A percentile compares a stretch with the other conserved stretches of the same genome.
phyloP scores from a whole-genome alignment of 2,113 vertebrate genomes.

The Chauna torquata region DNA sequence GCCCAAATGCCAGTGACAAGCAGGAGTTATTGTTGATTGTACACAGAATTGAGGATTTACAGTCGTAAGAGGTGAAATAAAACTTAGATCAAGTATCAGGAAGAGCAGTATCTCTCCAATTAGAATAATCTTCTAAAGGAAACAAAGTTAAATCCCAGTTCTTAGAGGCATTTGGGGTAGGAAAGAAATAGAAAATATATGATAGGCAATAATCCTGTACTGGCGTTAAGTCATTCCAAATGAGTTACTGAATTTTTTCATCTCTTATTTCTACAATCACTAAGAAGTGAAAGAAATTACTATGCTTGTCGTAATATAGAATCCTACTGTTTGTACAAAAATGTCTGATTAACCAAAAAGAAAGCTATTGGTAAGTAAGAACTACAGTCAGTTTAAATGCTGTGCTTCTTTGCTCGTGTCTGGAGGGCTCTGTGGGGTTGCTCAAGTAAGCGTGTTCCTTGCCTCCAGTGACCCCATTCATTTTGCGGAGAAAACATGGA shows the following conservation, averaged over 20 bases:
- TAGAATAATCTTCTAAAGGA: slow-evolving; percentile 46
- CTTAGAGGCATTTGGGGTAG: neutral
- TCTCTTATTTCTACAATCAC: neutral
- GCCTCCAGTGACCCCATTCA: neutral
- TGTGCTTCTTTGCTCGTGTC: neutral
- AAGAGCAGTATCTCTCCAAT: neutral
- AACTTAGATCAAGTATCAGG: slow-evolving; percentile 3
- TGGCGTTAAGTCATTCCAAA: neutral
- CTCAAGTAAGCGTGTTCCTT: neutral
- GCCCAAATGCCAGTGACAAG: neutral
- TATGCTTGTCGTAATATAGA: neutral
- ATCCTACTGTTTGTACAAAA: slow-evolving; percentile 18
- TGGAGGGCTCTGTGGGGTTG: neutral
- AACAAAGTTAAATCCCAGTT: slow-evolving; percentile 19
- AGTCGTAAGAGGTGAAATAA: neutral
- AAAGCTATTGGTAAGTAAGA: neutral
- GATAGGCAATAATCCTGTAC: slow-evolving; percentile 30
- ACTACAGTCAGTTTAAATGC: neutral
- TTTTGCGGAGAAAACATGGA: slow-evolving; percentile 1
- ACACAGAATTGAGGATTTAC: neutral
- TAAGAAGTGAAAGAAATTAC: slow-evolving; percentile 19
- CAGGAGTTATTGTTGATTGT: neutral
- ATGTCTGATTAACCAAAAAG: slow-evolving; percentile 2
- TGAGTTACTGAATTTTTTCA: slow-evolving; percentile 4
- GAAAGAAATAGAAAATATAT: slow-evolving; percentile 32